Evolutionary conservation across 2,113 vertebrate species (phyloP).

Genomic region (Barbus barbus): DNA sequence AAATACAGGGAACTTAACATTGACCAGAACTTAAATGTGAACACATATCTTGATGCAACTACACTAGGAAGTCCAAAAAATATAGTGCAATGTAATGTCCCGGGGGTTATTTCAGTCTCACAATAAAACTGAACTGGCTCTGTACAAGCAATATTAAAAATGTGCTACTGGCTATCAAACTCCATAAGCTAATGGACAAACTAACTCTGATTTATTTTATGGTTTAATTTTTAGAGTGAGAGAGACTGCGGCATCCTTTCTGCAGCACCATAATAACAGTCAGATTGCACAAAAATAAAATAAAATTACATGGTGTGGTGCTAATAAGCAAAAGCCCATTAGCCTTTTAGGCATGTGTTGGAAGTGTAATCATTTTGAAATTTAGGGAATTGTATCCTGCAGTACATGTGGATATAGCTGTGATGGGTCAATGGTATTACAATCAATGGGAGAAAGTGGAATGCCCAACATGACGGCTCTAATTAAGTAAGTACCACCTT

Average conservation of each 20-base stretch:
- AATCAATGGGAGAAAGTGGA: background rate
- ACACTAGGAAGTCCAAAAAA: background rate
- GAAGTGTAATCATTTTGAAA: background rate
- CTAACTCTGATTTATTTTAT: background rate
- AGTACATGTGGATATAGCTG: background rate
- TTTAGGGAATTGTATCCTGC: background rate
- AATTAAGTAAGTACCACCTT: background rate
- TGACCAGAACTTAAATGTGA: background rate
- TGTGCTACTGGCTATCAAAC: background rate
- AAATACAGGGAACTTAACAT: background rate
- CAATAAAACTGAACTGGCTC: too few relatives aligned
- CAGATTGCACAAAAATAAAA: constrained; percentile 1
- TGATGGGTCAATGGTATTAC: background rate
- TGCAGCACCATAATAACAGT: background rate
- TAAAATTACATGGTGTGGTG: background rate
- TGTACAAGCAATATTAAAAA: background rate
- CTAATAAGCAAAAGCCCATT: background rate
- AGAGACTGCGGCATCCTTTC: background rate
- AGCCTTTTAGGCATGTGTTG: background rate
- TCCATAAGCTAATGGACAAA: background rate
- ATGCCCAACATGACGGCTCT: background rate
- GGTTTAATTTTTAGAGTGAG: background rate
- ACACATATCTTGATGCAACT: too few relatives aligned
- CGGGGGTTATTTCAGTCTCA: too few relatives aligned
- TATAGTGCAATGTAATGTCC: too few relatives aligned